A percentile compares a stretch with the other conserved stretches of the same genome.
These are phyloP conservation scores for Acanthosepion esculentum DNA, from an alignment of 2,888 invertebrate genomes.

Conservation along the genomic window DNA sequence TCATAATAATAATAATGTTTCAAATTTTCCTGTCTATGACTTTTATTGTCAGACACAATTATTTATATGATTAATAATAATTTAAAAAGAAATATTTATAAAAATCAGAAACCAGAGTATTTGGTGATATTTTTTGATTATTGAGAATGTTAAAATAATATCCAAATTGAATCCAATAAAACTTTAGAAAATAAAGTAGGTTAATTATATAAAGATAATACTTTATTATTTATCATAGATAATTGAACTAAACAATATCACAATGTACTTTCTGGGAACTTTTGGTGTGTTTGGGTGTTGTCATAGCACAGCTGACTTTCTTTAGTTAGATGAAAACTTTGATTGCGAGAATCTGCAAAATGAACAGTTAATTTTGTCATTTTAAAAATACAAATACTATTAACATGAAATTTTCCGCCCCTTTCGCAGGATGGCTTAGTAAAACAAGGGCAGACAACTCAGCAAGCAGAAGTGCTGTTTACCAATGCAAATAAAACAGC, in stretches of 20 bases:
- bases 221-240: too few relatives aligned
- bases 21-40: too few relatives aligned
- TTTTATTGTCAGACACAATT: too few relatives aligned
- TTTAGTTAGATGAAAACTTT: neutral
- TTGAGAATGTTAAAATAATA: too few relatives aligned
- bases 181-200: neutral
- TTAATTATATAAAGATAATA: neutral
- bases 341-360: neutral
- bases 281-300: too few relatives aligned
- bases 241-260: too few relatives aligned
- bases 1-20: too few relatives aligned
- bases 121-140: too few relatives aligned
- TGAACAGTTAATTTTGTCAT: neutral
- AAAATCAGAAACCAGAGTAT: too few relatives aligned
- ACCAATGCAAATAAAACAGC: constrained; percentile 79
- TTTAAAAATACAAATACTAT: neutral
- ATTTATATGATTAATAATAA: neutral
- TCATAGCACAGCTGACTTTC: neutral
- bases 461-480: constrained; percentile 66
- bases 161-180: neutral
- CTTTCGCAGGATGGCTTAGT: constrained; percentile 84
- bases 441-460: constrained; percentile 74
- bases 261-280: too few relatives aligned
- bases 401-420: constrained; percentile 38
- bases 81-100: too few relatives aligned